Evolutionary conservation across 2,113 vertebrate genomes (phyloP), one percentile per base, ranked within the genome.

Genomic region (Solea senegalensis): DNA sequence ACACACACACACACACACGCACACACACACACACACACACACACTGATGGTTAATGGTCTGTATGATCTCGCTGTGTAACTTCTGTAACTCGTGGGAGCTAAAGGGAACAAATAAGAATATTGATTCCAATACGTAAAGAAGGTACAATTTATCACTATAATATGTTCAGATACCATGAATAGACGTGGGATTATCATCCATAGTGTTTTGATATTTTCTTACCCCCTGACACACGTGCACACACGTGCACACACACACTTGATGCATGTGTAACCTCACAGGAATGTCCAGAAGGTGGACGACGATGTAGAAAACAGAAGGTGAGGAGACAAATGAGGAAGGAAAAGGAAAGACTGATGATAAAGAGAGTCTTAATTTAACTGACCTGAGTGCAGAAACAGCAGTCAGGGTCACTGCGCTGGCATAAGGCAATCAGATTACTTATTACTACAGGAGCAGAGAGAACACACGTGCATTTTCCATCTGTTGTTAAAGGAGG

Each of bases 31-130:
- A 21, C 21, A 21, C 21, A 1, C 21, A 21, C 21, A 1, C 44
- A 51, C 61, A 66, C 52, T 91, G 88, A 92, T 79, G 86, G 81
- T 86, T 90, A 92, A 91, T 88, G 76, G 80, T 43, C 74, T 69
- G 64, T 64, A 78, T 76, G 85, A 88, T 86, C 86, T 80, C 82
- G 80, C 69, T 60, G 57, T 65, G 74, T 75, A 70, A 82, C 82
- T 88, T 92, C 90, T 1, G 21, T 21, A 1, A 21, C 21, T 21
- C 21, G 21, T 21, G 21, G 21, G 21, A 70, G 67, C 56, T 67
- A 60, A 76, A 74, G 63, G 70, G 74, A 81, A 80, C 75, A 86
- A 90, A 84, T 59, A 62, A 16, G 65, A 21, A 21, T 21, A 21
- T 21, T 21, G 21, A 21, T 21, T 21, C 21, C 21, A 21, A 21